Evolutionary conservation across 2,797 vertebrate species (phyloP).

Genomic region (Xenops minutus): DNA sequence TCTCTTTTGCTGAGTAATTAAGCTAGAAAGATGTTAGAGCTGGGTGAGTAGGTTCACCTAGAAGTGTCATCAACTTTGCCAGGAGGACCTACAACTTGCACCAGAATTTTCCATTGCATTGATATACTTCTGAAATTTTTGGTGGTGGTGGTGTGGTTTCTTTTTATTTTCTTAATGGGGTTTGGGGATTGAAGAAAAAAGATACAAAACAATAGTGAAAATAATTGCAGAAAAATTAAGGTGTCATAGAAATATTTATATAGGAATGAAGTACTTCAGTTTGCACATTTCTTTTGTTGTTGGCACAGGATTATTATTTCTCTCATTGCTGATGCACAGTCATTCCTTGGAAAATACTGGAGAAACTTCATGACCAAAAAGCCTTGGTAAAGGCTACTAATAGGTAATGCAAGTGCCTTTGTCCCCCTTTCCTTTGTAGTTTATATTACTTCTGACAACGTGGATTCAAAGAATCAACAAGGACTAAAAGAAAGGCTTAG

Average conservation of each 20-base stretch:
- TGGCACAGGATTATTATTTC: background rate
- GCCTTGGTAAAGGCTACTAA: background rate
- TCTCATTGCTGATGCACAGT: background rate
- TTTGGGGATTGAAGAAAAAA: background rate
- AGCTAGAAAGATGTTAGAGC: background rate
- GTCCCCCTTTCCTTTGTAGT: background rate
- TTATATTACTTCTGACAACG: background rate
- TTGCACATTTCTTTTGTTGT: background rate
- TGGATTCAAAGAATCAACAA: background rate
- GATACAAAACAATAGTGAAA: background rate
- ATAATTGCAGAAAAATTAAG: background rate
- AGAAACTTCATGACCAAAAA: background rate
- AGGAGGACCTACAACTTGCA: background rate
- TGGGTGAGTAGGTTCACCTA: background rate
- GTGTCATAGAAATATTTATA: background rate
- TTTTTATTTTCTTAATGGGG: background rate
- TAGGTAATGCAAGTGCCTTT: background rate
- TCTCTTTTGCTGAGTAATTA: constrained; percentile 16
- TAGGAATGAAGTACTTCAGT: background rate
- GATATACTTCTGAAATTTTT: background rate
- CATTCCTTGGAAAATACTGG: background rate
- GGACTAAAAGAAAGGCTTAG: background rate
- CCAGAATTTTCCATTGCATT: background rate
- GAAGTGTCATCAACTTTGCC: background rate
- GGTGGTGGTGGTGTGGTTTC: background rate